Evolutionary conservation across 2,888 invertebrate genomes (phyloP).

Genomic region (Papilio elwesi): DNA sequence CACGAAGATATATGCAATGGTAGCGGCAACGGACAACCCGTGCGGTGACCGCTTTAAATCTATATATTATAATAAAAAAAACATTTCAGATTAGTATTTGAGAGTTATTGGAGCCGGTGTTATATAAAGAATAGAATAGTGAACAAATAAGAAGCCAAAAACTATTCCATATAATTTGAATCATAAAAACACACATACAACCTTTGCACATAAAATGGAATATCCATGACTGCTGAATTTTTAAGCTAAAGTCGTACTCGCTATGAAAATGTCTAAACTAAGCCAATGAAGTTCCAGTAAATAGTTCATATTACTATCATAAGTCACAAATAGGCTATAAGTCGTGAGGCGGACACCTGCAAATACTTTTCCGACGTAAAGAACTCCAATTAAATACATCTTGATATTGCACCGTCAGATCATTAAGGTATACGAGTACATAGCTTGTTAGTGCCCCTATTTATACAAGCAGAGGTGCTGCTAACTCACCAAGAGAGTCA

Average conservation of each 20-base stretch:
- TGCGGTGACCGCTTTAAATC: too few relatives aligned
- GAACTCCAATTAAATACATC: slow-evolving; percentile 78
- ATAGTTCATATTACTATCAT: slow-evolving; percentile 48
- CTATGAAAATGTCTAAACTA: not conserved
- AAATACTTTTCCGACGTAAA: slow-evolving; percentile 53
- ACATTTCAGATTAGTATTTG: too few relatives aligned
- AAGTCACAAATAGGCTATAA: slow-evolving; percentile 75
- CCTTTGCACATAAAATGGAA: too few relatives aligned
- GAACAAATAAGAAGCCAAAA: too few relatives aligned
- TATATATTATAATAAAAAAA: too few relatives aligned
- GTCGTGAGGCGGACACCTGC: slow-evolving; percentile 72
- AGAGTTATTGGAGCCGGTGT: too few relatives aligned
- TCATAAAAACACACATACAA: too few relatives aligned
- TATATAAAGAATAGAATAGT: too few relatives aligned
- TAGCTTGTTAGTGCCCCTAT: slow-evolving; percentile 63
- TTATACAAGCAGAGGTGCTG: slow-evolving; percentile 61
- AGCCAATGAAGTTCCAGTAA: not conserved
- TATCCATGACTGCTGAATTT: too few relatives aligned
- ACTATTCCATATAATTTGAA: too few relatives aligned
- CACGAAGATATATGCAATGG: too few relatives aligned
- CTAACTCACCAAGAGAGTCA: slow-evolving; percentile 51
- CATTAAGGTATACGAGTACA: slow-evolving; percentile 67
- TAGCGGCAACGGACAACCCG: too few relatives aligned
- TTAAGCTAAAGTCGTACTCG: not conserved
- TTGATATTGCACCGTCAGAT: slow-evolving; percentile 71